Evolutionary conservation across 2,888 invertebrate species (phyloP), one percentile per base, ranked within the genome.

Genomic region (Aquatica leii): DNA sequence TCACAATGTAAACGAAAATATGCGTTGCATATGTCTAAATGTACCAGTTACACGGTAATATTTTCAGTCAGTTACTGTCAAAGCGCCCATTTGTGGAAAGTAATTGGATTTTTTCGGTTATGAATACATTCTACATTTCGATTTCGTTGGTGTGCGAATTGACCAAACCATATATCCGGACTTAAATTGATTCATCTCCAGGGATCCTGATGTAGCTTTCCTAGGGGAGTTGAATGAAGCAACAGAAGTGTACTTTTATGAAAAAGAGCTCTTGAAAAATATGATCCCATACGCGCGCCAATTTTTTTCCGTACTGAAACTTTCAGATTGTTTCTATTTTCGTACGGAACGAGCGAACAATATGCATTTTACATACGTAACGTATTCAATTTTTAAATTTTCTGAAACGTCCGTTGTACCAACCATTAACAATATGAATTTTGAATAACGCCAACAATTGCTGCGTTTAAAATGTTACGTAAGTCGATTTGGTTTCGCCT

Each of bases 231-330:
- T 52, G 17, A 21, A 34, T 51, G 37, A 31, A 31, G 51, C 59
- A 53, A 48, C 60, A 55, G 50, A 60, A 54, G 56, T 43, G 51
- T 52, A 56, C 56, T 62, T 62, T 62, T 62, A 62, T 62, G 61
- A 62, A 56, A 62, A 55, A 62, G 54, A 40, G 50, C 43, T 35
- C 51, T 62, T 35, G 60, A 50, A 60, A 59, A 59, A 60, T 55
- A 60, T 54, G 31, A 34, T 49, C 20, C 55, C 15, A 48, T 55
- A 60, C 55, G 60, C 60, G 49, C 18, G 21, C 50, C 49, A 20
- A 37, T 49, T 48, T 59, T 52, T 43, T 52, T 24, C 24, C 18
- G 14, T 40, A 40, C 20, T 52, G 37, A 35, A 49, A 41, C 15
- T 57, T 55, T 57, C 49, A 37, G 40, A 37, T 57, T 24, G 57